Evolutionary conservation across 2,797 vertebrate species (phyloP), one percentile per base, ranked within the genome.

Genomic region (Trichosurus vulpecula): DNA sequence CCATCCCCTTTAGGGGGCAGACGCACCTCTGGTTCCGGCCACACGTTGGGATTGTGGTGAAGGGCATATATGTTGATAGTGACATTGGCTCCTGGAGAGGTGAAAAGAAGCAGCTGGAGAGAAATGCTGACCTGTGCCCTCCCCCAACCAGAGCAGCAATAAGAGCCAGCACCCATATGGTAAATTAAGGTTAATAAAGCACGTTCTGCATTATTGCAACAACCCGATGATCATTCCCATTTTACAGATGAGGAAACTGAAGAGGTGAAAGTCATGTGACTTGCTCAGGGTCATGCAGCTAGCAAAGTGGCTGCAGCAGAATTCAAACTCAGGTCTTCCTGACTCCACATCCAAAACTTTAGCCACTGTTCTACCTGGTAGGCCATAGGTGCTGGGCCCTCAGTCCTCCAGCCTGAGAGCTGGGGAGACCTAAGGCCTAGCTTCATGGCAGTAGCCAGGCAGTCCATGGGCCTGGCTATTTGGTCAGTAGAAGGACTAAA

Each of bases 1-100:
- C 41, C 74, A 25, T 27, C 22, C 22, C 74, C 74, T 4, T 27
- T 27, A 11, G 74, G 25, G 41, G 41, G 35, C 66, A 81, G 74
- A 87, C 41, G 57, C 94, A 97, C 95, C 95, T 96, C 96, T 91
- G 96, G 95, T 54, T 94, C 29, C 0, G 92, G 90, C 96, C 96
- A 97, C 54, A 96, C 19, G 2, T 25, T 54, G 58, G 95, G 93
- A 93, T 97, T 96, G 58, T 94, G 94, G 74, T 97, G 96, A 92
- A 97, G 95, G 35, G 51, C 30, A 54, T 95, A 81, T 52, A 96
- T 81, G 47, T 56, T 19, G 52, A 96, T 4, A 6, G 52, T 0
- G 90, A 29, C 81, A 10, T 47, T 1, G 47, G 54, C 14, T 0
- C 92, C 96, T 96, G 92, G 58, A 31, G 25, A 47, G 54, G 52